phyloP scores from a whole-genome alignment of 2,888 invertebrate genomes.

The Aphodius granarius region DNA sequence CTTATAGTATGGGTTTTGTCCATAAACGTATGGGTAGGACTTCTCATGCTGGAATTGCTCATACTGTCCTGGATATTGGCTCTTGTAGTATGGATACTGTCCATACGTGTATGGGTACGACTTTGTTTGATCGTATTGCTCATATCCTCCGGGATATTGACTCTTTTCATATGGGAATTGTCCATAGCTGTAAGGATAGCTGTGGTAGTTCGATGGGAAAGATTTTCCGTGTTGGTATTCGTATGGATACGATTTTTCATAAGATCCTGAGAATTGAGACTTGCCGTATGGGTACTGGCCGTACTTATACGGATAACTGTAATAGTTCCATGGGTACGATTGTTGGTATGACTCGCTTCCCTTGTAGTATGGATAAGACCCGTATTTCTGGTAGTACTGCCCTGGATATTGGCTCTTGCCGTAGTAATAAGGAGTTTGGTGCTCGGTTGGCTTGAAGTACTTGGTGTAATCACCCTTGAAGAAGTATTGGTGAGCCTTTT shows the following conservation, averaged over 20 bases:
- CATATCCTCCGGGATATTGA: not conserved
- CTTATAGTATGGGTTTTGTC: not conserved
- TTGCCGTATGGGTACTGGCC: not conserved
- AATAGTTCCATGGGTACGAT: not conserved
- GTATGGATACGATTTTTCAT: not conserved
- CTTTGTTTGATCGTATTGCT: not conserved
- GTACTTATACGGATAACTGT: too few species aligned
- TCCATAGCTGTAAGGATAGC: not conserved
- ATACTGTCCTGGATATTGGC: not conserved
- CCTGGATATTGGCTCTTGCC: constrained; percentile 1
- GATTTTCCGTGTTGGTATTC: not conserved
- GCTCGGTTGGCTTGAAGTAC: not conserved
- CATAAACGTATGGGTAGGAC: not conserved
- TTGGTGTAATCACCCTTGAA: not conserved
- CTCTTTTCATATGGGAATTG: not conserved
- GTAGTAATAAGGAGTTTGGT: constrained; percentile 1
- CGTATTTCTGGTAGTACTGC: not conserved
- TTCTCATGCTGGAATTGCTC: not conserved
- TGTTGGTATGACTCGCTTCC: not conserved
- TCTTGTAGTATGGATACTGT: not conserved
- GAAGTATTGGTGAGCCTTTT: constrained; percentile 60
- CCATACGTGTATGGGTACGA: too few species aligned
- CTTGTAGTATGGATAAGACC: not conserved
- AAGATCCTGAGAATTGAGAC: not conserved
- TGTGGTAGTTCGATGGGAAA: not conserved